Conservation (phyloP, 2,797 vertebrate species). For the Mus minutoides region DNA sequence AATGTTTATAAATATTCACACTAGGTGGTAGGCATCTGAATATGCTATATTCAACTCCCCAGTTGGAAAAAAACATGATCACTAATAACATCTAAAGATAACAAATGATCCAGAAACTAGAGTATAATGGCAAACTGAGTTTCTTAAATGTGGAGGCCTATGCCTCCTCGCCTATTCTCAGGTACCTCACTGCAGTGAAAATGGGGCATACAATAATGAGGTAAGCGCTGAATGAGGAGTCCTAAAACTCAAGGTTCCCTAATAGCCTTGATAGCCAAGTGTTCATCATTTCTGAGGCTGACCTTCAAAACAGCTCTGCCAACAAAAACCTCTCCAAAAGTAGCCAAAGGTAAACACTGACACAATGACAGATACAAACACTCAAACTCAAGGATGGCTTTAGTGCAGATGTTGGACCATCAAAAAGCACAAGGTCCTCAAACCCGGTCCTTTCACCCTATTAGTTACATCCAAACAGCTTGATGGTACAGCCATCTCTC, state of each 20-base stretch:
- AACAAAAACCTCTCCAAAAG: neutral
- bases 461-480: neutral
- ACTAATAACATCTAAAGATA: constrained; percentile 26
- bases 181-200: neutral
- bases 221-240: neutral
- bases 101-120: constrained; percentile 21
- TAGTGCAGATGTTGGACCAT: neutral
- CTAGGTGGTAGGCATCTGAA: neutral
- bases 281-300: neutral
- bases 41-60: neutral
- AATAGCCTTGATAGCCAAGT: neutral
- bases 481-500: neutral
- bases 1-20: neutral
- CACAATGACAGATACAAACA: neutral
- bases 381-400: neutral
- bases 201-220: neutral
- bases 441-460: neutral
- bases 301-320: neutral
- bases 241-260: neutral
- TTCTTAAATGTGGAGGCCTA: neutral
- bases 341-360: neutral
- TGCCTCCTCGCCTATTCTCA: neutral
- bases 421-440: neutral
- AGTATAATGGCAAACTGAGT: neutral
- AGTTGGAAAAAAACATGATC: neutral